Base-by-base conservation (phyloP, 2,888 invertebrate genomes). In the Orchestes rusci region DNA sequence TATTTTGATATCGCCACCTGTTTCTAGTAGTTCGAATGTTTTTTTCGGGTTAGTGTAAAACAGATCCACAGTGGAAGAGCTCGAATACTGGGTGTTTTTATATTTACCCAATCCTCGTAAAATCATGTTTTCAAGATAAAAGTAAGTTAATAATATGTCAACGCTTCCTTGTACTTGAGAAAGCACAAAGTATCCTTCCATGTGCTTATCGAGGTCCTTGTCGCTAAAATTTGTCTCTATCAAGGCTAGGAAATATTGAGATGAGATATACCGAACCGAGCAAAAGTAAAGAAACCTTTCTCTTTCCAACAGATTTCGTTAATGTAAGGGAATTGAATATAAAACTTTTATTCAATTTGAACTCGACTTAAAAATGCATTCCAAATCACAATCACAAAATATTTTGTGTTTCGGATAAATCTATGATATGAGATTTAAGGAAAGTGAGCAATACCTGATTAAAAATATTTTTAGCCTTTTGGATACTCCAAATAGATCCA, bases 11-110 rank as follows among this genome's bases (percentile, higher is more conserved):
- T 75, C 72, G 4, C 74, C 73, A 0, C 79, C 78, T 1, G 71
- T 51, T 27, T 70, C 63, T 2, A 80, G 35, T 38, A 70, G 65
- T 15, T 70, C 65, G 48, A 73, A 76, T 8, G 62, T 65, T 48
- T 69, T 69, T 13, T 70, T 66, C 0, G 76, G 76, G 60, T 80
- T 81, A 17, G 67, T 52, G 33, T 74, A 77, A 56, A 71, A 76
- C 1, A 70, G 59, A 23, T 68, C 66, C 15, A 71, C 59, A 19
- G 68, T 67, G 2, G 76, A 62, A 27, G 70, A 64, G 43, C 73
- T 73, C 0, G 63, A 58, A 8, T 62, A 59, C 2, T 68, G 63
- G 2, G 53, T 55, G 41, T 57, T 56, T 18, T 70, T 65, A 49
- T 71, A 68, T 43, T 64, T 65, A 40, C 71, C 73, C 33, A 70